Evolutionary conservation across 2,888 invertebrate species (phyloP).

Genomic region (Dioctria rufipes): DNA sequence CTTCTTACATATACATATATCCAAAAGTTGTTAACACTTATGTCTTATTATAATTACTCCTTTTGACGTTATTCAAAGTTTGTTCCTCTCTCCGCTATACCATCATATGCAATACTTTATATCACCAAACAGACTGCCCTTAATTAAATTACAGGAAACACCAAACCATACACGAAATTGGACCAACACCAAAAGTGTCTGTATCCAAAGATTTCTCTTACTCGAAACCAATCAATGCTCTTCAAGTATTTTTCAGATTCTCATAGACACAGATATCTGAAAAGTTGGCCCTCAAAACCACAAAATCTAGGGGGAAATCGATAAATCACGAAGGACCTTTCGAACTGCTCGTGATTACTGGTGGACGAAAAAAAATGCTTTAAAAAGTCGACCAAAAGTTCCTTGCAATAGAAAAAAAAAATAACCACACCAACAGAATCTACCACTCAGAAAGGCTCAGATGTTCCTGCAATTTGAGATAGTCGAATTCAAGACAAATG

Average conservation of each 20-base stretch:
- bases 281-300: not conserved
- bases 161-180: not conserved
- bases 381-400: not conserved
- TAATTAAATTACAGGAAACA: not conserved
- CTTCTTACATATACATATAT: too few relatives aligned
- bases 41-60: too few relatives aligned
- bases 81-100: too few relatives aligned
- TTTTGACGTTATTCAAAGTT: too few relatives aligned
- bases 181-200: too few relatives aligned
- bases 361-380: not conserved
- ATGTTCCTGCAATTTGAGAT: conserved; percentile 30
- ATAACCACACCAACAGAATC: not conserved
- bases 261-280: not conserved
- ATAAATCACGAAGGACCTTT: not conserved
- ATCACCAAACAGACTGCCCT: too few relatives aligned
- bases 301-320: not conserved
- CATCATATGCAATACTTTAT: too few relatives aligned
- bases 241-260: not conserved
- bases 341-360: not conserved
- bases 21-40: too few relatives aligned
- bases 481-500: conserved; percentile 54
- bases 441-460: conserved; percentile 3
- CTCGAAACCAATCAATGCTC: not conserved
- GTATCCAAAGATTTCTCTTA: not conserved
- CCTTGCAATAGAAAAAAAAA: not conserved